Evolutionary conservation across 2,888 invertebrate species (phyloP), one percentile per base, ranked within the genome.

Genomic region (Diogma glabrata): DNA sequence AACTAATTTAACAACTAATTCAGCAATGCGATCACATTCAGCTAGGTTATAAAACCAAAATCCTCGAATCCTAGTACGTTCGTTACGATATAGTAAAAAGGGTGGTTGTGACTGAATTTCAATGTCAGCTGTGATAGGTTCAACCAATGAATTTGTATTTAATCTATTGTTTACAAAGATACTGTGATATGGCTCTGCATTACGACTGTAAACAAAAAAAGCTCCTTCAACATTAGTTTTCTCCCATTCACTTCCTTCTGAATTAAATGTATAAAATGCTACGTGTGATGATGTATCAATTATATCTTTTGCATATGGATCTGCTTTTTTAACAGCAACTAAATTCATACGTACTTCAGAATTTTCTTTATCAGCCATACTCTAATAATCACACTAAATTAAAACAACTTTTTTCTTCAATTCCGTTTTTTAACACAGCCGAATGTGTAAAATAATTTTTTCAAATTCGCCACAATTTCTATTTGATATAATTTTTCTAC

Each of bases 41-140:
- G 87, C 84, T 69, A 84, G 83, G 64, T 91, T 89, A 66, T 92
- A 94, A 72, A 94, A 94, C 94, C 94, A 94, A 68, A 94, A 88
- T 60, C 94, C 93, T 68, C 84, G 87, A 64, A 94, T 93, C 57
- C 82, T 80, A 60, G 81, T 82, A 63, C 83, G 79, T n/a, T 84
- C 81, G 67, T 89, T 90, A 66, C 87, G 82, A 68, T 93, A 95
- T 40, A 95, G 73, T 51, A 95, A 74, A 68, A 94, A 95, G 4
- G 95, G 95, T 59, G 89, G 86, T 71, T 93, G 90, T 62, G 89
- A 78, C 67, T 94, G 93, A 63, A 93, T 78, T 72, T 95, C 94
- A 61, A 94, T 78, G 58, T 87, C 87, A 64, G 84, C 83, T 47
- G 88, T 89, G 57, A 95, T 84, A 46, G 93, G 92, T 68, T 95